Evolutionary conservation across 1,140 invertebrate genomes (phyloP).

Genomic region (Orussus abietinus): DNA sequence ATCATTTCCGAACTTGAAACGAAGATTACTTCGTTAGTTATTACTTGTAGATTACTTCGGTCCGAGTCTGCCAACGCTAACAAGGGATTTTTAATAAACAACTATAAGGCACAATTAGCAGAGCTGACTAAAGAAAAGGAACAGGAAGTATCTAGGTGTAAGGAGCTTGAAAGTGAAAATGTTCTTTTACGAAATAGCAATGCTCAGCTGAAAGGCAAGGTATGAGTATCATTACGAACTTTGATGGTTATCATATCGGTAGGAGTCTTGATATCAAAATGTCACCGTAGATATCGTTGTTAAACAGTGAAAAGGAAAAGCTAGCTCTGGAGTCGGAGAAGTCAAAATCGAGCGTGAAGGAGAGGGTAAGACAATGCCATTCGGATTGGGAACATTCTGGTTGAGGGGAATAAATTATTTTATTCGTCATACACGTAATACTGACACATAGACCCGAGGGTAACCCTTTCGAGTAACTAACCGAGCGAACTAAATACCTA

Average conservation of each 20-base stretch:
- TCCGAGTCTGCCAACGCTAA: constrained; percentile 25
- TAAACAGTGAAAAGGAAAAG: constrained; percentile 20
- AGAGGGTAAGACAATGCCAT: constrained; percentile 20
- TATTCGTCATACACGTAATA: too few relatives aligned
- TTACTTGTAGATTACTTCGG: constrained; percentile 18
- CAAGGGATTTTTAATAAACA: constrained; percentile 24
- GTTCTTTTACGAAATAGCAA: constrained; percentile 14
- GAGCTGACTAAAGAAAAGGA: constrained; percentile 22
- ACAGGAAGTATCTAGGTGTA: constrained; percentile 11
- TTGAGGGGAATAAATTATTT: too few relatives aligned
- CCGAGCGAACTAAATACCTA: too few relatives aligned
- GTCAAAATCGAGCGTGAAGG: constrained; percentile 12
- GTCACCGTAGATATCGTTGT: constrained; percentile 17
- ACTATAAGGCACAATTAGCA: constrained; percentile 24
- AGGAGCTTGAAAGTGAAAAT: constrained; percentile 20
- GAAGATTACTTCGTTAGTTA: constrained; percentile 9
- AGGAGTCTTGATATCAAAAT: neutral
- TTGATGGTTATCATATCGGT: neutral
- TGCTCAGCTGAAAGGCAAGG: constrained; percentile 24
- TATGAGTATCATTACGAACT: constrained; percentile 5
- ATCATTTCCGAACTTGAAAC: constrained; percentile 22
- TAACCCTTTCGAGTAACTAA: neutral
- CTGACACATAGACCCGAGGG: too few relatives aligned
- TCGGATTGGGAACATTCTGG: too few relatives aligned
- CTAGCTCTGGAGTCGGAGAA: constrained; percentile 12